phyloP scores from a whole-genome alignment of 2,888 invertebrate genomes.

The Ophion obscuratus region DNA sequence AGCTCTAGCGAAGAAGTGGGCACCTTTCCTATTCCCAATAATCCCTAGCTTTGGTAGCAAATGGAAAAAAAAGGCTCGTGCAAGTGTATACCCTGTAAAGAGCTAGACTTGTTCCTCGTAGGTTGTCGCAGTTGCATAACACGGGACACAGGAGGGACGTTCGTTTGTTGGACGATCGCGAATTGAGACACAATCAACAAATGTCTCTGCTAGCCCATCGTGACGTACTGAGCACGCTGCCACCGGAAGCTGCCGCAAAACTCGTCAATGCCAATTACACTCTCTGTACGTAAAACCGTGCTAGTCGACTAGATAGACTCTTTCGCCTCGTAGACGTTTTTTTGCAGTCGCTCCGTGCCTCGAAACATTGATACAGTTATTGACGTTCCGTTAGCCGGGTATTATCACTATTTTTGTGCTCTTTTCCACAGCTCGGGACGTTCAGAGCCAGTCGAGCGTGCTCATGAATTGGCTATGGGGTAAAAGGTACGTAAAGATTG shows the following conservation, averaged over 20 bases:
- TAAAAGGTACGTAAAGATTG: constrained; percentile 84
- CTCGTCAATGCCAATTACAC: constrained; percentile 91
- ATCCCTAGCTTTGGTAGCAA: constrained; percentile 13
- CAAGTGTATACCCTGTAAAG: constrained; percentile 38
- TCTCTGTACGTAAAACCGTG: constrained; percentile 87
- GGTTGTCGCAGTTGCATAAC: constrained; percentile 90
- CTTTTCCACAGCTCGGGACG: constrained; percentile 88
- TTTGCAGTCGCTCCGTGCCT: not conserved
- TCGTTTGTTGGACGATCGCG: constrained; percentile 90
- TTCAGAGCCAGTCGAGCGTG: constrained; percentile 92
- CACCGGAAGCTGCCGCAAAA: constrained; percentile 90
- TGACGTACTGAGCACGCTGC: constrained; percentile 89
- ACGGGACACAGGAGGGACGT: constrained; percentile 92
- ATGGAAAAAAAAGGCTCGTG: constrained; percentile 12
- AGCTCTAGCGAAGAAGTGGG: constrained; percentile 48
- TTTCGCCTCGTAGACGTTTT: constrained; percentile 10
- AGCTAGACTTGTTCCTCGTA: constrained; percentile 80
- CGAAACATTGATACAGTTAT: not conserved
- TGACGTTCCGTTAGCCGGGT: constrained; percentile 30
- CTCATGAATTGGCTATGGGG: constrained; percentile 93
- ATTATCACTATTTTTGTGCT: constrained; percentile 3
- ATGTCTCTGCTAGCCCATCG: constrained; percentile 90
- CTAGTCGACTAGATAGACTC: constrained; percentile 13
- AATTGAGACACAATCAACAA: constrained; percentile 89
- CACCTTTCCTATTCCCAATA: not conserved